Conservation (phyloP, 1,140 invertebrate genomes). For the Drosophila santomea region DNA sequence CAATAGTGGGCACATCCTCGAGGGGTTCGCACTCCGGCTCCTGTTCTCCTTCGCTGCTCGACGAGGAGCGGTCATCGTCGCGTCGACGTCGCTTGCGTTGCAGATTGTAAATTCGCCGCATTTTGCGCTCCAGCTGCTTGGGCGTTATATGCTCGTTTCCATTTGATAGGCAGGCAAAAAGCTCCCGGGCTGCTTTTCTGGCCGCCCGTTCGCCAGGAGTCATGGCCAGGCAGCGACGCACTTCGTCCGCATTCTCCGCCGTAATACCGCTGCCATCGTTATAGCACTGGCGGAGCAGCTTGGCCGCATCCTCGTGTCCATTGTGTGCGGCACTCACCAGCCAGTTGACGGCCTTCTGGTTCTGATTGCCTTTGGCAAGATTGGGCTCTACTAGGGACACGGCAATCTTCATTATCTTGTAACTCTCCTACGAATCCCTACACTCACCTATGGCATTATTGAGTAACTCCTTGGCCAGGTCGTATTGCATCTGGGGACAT, state of each 20-base stretch:
- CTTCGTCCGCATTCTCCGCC: constrained; percentile 92
- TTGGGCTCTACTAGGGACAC: constrained; percentile 72
- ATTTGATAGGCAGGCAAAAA: constrained; percentile 93
- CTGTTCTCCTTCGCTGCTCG: constrained; percentile 70
- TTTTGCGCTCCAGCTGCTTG: constrained; percentile 89
- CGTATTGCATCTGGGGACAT: constrained; percentile 89
- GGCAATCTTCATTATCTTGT: neutral
- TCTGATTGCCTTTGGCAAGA: constrained; percentile 73
- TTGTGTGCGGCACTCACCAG: constrained; percentile 95
- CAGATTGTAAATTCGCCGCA: constrained; percentile 88
- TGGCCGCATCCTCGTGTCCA: constrained; percentile 93
- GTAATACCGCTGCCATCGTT: constrained; percentile 91
- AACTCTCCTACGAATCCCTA: neutral
- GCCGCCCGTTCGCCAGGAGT: constrained; percentile 93
- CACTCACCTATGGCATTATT: constrained; percentile 86
- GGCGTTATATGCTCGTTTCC: constrained; percentile 94
- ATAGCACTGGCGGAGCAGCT: constrained; percentile 91
- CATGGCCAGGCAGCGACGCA: constrained; percentile 92
- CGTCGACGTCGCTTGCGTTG: constrained; percentile 83
- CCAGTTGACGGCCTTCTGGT: constrained; percentile 92
- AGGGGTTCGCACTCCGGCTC: constrained; percentile 54
- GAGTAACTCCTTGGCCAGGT: constrained; percentile 88
- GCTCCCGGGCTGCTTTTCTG: constrained; percentile 91
- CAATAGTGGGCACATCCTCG: constrained; percentile 51
- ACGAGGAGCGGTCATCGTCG: constrained; percentile 47